A percentile compares a stretch with the other conserved stretches of the same genome.
Conservation (phyloP, 2,113 vertebrate genomes). For the Cyphomyrus discorhynchus region DNA sequence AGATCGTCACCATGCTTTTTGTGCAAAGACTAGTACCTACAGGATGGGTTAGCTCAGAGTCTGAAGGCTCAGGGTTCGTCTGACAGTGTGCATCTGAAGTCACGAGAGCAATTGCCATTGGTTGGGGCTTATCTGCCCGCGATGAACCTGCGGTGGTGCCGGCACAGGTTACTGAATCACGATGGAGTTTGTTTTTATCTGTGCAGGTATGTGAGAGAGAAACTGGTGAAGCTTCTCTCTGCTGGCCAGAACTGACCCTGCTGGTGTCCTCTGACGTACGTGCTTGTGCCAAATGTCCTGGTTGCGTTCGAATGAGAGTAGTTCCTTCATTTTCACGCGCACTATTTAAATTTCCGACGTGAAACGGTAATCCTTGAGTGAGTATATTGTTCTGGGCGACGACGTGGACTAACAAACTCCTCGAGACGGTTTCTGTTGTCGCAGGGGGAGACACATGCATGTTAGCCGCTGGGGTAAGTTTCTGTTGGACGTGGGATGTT, state of each 20-base stretch:
- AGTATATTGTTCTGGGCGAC: slow-evolving; percentile 28
- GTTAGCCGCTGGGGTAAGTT: slow-evolving; percentile 6
- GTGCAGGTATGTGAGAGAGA: not conserved
- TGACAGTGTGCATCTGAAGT: not conserved
- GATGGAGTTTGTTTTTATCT: not conserved
- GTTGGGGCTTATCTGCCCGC: not conserved
- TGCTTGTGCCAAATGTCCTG: not conserved
- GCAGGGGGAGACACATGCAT: not conserved
- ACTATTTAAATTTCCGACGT: not conserved
- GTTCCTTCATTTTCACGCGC: not conserved
- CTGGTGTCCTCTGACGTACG: no score
- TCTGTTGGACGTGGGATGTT: slow-evolving; percentile 28
- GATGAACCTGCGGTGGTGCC: not conserved
- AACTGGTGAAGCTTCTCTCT: not conserved
- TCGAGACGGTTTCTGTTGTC: slow-evolving; percentile 17
- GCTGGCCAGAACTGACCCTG: not conserved
- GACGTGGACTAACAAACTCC: slow-evolving; percentile 9
- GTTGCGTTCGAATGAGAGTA: slow-evolving; percentile 5
- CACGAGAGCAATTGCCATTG: not conserved
- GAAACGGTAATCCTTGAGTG: slow-evolving; percentile 20
- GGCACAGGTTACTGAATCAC: not conserved
- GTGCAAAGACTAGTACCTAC: not conserved
- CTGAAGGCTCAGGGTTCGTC: not conserved
- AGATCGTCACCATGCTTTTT: not conserved
- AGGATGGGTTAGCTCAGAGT: not conserved